A percentile compares a stretch with the other conserved stretches of the same genome.
phyloP scores from a whole-genome alignment of 2,113 vertebrate species.

The Muntiacus reevesi region DNA sequence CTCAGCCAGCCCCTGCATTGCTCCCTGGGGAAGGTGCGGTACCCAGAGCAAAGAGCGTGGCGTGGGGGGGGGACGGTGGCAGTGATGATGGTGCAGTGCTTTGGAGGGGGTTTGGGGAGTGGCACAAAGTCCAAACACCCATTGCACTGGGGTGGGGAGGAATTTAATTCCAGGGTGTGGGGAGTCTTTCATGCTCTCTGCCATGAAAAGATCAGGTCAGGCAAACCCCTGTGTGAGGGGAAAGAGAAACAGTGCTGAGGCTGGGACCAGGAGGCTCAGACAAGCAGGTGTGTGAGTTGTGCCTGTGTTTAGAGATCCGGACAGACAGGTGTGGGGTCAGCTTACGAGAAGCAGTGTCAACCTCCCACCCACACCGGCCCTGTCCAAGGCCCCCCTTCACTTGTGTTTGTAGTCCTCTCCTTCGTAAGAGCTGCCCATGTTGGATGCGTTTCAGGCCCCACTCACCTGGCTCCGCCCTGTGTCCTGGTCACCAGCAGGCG shows the following conservation, averaged over 20 bases:
- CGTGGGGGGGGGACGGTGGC: not conserved
- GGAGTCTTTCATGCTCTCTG: not conserved
- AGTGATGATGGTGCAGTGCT: not conserved
- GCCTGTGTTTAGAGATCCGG: rapidly evolving
- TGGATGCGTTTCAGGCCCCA: not conserved
- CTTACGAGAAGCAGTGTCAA: rapidly evolving
- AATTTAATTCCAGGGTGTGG: not conserved
- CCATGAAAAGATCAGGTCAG: not conserved
- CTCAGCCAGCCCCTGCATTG: not conserved
- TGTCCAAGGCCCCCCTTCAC: not conserved
- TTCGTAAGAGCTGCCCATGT: not conserved
- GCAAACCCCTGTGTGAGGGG: not conserved
- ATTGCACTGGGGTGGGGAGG: not conserved
- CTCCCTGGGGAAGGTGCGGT: constrained; percentile 25
- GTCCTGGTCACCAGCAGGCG: rapidly evolving
- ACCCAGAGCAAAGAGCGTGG: not conserved
- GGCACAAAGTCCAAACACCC: not conserved
- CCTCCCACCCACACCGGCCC: not conserved
- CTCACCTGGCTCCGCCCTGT: no score
- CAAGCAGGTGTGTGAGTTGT: not conserved
- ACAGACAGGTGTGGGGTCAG: rapidly evolving
- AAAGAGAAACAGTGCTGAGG: not conserved
- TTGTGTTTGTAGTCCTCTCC: not conserved
- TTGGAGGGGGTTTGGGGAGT: not conserved
- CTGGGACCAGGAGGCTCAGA: not conserved